Conservation (phyloP, 2,888 invertebrate genomes). For the Mesorhabditis belari region DNA sequence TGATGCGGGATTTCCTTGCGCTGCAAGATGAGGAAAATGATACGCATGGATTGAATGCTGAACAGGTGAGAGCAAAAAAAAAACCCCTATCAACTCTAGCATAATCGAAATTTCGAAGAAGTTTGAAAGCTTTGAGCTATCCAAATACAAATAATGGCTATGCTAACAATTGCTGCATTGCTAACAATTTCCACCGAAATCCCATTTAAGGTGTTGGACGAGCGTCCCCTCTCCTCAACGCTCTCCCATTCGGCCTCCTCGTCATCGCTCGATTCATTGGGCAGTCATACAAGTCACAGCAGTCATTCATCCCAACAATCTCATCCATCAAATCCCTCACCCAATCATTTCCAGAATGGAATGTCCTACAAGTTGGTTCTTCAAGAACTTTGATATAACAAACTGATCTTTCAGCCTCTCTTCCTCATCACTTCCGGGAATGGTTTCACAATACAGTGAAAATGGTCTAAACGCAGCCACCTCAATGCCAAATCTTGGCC, state of each 20-base stretch:
- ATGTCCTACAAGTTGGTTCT: conserved; percentile 9
- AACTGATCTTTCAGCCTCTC: conserved; percentile 17
- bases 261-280: conserved; percentile 13
- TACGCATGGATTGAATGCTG: not conserved
- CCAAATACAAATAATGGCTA: not conserved
- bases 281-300: not conserved
- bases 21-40: conserved; percentile 19
- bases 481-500: conserved; percentile 35
- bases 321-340: not conserved
- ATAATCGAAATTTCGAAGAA: too few relatives aligned
- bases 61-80: not conserved
- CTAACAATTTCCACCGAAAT: too few relatives aligned
- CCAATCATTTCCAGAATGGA: not conserved
- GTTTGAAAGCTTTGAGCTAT: not conserved
- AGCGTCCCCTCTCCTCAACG: not conserved
- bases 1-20: conserved; percentile 37
- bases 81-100: too few relatives aligned
- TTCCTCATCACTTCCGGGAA: conserved; percentile 29
- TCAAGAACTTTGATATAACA: not conserved
- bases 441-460: conserved; percentile 20
- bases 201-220: not conserved
- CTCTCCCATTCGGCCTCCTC: conserved; percentile 26
- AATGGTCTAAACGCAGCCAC: conserved; percentile 19
- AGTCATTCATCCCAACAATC: not conserved
- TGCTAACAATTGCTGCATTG: too few relatives aligned